Base-by-base conservation (phyloP, 1,140 invertebrate species). In the Dysdera silvatica region DNA sequence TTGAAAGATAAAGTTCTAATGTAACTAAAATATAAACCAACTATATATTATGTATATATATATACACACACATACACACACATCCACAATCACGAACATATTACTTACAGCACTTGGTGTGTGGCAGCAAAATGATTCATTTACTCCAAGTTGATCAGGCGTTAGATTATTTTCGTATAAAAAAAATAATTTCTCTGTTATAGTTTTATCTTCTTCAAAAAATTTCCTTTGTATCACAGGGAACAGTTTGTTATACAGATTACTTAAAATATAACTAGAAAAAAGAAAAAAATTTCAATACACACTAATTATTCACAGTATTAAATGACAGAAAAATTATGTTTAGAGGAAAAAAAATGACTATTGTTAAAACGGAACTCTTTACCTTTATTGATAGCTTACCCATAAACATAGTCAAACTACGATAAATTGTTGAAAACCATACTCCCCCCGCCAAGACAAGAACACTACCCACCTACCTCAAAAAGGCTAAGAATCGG, bases 201-300 rank as follows among this genome's bases (percentile, higher is more conserved):
- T 26, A 14, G 33, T 35, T 37, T 29, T 29, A 52, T 68, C 67
- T 49, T 68, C 58, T 20, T 49, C 37, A 16, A 29, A 31, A 26
- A 47, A 68, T 32, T 45, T 35, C 29, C 66, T 59, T 26, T 58
- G 53, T 32, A 68, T 51, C 3, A 63, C 64, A n/a, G 67, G 59
- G 48, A 68, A 68, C 4, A 67, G 32, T 63, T 68, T 68, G 33
- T 67, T 41, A 55, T 68, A 60, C 1, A 63, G 59, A 41, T 48
- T 18, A 29, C 47, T 51, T 29, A 68, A 40, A 24, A 66, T 54
- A 48, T 68, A 68, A 49, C 67, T 68, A 28, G 32, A 61, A 68
- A 57, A n/a, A 53, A 58, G 12, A 43, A 24, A n/a, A 6, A 33
- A 33, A 41, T 26, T 37, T 29, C 23, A 31, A 3, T n/a, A 2